Evolutionary conservation across 1,140 invertebrate species (phyloP), one percentile per base, ranked within the genome.

Genomic region (Acromyrmex echinatior): DNA sequence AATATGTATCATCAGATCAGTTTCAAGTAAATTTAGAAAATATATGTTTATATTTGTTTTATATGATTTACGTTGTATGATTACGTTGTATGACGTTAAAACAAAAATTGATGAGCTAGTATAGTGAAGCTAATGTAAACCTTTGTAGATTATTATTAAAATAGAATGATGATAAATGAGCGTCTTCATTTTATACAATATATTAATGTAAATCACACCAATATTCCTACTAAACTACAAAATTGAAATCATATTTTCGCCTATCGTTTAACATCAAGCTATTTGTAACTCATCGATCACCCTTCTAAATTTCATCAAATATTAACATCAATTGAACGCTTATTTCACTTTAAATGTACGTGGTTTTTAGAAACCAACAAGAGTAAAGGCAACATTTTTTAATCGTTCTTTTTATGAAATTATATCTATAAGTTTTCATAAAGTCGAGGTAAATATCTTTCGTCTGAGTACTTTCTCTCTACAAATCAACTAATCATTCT

Each of bases 361-460:
- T 93, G 88, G 81, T 91, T 91, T 62, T 89, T 63, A 78, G 86
- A 91, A 81, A 92, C 88, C 88, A 92, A 84, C 87, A 91, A 91
- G 78, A 71, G 84, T 87, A 88, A 93, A 92, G 92, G 92, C 92
- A 93, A 91, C 87, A 82, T 87, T 92, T 88, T 86, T 85, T 28
- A 85, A 70, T 74, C 63, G 9, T n/a, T 63, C 87, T 87, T 81
- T 85, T 82, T 88, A 85, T 31, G 73, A 71, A 78, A 86, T 70
- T 78, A 76, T n/a, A 76, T 74, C 68, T 70, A 78, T 86, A 73
- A 35, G 60, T 68, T 86, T 62, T 86, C 71, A 71, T 76, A 88
- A 88, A 84, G 21, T 74, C 49, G 77, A 86, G 76, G 68, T 81
- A 81, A 86, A 86, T 86, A 70, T 86, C 35, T 86, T 86, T 86